Percentiles rank a stretch among this genome's conserved stretches.
These are phyloP conservation scores for Heterodera carotae DNA, from an alignment of 1,140 invertebrate genomes.

Conservation along the genomic window DNA sequence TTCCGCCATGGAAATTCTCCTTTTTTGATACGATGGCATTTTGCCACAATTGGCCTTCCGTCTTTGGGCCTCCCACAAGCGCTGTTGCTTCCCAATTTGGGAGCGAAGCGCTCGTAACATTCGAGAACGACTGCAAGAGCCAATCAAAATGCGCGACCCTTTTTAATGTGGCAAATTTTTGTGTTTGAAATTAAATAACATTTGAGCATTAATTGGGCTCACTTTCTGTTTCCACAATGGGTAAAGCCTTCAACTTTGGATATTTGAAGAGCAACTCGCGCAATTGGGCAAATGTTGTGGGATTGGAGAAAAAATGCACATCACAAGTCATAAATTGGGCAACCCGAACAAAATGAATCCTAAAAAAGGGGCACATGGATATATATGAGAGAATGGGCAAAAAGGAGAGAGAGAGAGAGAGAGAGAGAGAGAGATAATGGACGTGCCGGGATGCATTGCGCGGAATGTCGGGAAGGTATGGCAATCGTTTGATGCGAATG, in stretches of 20 bases:
- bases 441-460: conserved; percentile 35
- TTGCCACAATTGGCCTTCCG: conserved; percentile 2
- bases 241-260: conserved; percentile 53
- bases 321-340: conserved; percentile 58
- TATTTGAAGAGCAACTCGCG: conserved; percentile 44
- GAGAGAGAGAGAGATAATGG: too few relatives aligned
- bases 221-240: conserved; percentile 54
- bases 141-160: conserved; percentile 50
- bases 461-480: conserved; percentile 78
- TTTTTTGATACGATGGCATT: neutral
- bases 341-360: conserved; percentile 57
- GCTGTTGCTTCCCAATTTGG: conserved; percentile 42
- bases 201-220: neutral
- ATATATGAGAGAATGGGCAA: neutral
- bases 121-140: conserved; percentile 53
- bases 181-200: neutral
- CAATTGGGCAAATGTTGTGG: conserved; percentile 57
- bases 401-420: conserved; percentile 6
- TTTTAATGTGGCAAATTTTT: too few relatives aligned
- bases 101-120: conserved; percentile 43
- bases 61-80: conserved; percentile 46
- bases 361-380: conserved; percentile 37
- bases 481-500: conserved; percentile 93
- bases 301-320: conserved; percentile 41
- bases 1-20: neutral